Percentiles rank a stretch among this genome's conserved stretches.
Evolutionary conservation across 2,888 invertebrate genomes (phyloP).

Genomic region (Trileptium ribeirensis): DNA sequence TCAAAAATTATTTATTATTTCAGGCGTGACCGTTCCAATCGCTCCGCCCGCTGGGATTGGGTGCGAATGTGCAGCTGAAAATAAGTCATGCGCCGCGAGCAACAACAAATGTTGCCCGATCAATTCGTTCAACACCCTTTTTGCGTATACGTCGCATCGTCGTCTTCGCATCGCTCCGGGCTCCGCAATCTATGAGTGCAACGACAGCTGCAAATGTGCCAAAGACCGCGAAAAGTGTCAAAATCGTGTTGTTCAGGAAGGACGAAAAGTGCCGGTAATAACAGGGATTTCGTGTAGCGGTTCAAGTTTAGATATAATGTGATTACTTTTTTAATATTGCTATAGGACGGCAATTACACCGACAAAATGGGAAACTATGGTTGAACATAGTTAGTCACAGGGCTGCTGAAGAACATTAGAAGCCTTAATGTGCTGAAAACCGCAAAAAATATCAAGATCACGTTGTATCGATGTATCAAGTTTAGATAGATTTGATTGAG

Average conservation of each 20-base stretch:
- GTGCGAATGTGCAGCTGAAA: not conserved
- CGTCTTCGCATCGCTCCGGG: constrained; percentile 67
- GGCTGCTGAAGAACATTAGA: no score
- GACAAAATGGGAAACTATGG: no score
- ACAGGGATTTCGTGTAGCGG: no score
- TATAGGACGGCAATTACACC: no score
- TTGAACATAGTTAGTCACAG: no score
- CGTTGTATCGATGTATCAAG: no score
- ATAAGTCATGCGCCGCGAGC: not conserved
- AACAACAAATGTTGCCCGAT: not conserved
- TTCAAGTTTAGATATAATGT: no score
- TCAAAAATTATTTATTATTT: no score
- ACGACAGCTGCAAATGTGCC: constrained; percentile 72
- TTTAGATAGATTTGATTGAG: no score
- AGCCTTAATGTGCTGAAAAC: no score
- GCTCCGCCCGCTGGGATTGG: not conserved
- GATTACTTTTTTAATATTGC: no score
- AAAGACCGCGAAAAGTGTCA: not conserved
- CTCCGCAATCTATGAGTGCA: constrained; percentile 85
- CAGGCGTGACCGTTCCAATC: not conserved
- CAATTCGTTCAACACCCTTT: constrained; percentile 47
- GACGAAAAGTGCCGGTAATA: not conserved
- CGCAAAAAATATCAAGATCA: no score
- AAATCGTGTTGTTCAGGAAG: not conserved
- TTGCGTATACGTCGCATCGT: constrained; percentile 65